Evolutionary conservation across 2,113 vertebrate genomes (phyloP).

Genomic region (Aepyceros melampus): DNA sequence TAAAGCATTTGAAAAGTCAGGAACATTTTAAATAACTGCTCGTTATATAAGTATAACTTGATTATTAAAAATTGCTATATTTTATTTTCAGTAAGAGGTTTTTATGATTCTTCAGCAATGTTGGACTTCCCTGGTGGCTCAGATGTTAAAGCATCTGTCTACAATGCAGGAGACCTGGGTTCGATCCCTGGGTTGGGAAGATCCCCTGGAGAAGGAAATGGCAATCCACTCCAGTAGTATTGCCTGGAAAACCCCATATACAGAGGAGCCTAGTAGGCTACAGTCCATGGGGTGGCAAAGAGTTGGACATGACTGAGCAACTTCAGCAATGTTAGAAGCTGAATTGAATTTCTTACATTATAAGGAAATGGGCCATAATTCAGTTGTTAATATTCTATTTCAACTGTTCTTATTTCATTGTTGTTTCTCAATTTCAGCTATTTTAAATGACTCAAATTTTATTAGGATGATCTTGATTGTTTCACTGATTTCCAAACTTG

Average conservation of each 20-base stretch:
- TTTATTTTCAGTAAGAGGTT: neutral
- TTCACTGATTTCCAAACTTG: neutral
- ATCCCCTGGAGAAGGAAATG: no score
- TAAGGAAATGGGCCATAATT: constrained; percentile 34
- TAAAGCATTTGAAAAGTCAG: neutral
- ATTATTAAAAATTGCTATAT: constrained; percentile 9
- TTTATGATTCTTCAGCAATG: neutral
- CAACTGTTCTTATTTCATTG: constrained; percentile 4
- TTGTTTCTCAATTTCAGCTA: constrained; percentile 21
- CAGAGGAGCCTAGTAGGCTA: no score
- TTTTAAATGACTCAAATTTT: constrained; percentile 15
- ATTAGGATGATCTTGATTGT: neutral
- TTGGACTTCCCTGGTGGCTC: neutral
- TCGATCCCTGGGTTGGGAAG: no score
- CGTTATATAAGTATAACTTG: neutral
- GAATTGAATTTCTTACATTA: constrained; percentile 19
- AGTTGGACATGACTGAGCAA: no score
- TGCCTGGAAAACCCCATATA: no score
- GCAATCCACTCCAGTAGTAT: no score
- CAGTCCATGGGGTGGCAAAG: no score
- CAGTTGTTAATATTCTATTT: neutral
- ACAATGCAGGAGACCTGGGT: no score
- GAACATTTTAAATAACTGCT: constrained; percentile 10
- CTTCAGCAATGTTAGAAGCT: neutral
- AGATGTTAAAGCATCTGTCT: no score